phyloP scores from a whole-genome alignment of 2,797 vertebrate species.

The Serranus cabrilla region DNA sequence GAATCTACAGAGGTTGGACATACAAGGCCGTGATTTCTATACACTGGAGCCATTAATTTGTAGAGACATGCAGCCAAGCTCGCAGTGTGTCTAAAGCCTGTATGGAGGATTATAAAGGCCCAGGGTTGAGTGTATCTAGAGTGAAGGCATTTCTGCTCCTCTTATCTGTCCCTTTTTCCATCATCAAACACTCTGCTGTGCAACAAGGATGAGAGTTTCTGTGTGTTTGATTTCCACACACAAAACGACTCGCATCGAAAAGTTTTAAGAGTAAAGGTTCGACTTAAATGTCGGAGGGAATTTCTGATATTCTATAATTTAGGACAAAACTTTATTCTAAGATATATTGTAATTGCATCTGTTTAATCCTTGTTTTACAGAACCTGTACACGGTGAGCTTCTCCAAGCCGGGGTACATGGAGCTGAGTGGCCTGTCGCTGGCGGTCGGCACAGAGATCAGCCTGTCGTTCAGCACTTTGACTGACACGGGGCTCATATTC shows the following conservation, averaged over 20 bases:
- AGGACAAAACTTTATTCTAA: not conserved
- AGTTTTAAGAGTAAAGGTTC: conserved; percentile 23
- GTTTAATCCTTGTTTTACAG: conserved; percentile 76
- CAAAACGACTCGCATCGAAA: not conserved
- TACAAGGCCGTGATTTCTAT: conserved; percentile 14
- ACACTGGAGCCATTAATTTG: conserved; percentile 6
- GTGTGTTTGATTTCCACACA: conserved; percentile 4
- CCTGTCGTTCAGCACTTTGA: conserved; percentile 95
- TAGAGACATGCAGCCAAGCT: conserved; percentile 4
- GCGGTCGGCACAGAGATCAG: conserved; percentile 92
- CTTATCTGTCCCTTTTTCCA: conserved; percentile 5
- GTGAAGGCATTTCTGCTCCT: conserved; percentile 34
- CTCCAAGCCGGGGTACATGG: conserved; percentile 92
- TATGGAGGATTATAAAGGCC: conserved; percentile 28
- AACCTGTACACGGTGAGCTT: conserved; percentile 95
- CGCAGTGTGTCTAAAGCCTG: not conserved
- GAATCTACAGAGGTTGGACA: not conserved
- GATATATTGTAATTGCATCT: not conserved
- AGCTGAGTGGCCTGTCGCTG: conserved; percentile 88
- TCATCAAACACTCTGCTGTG: not conserved
- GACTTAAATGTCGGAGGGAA: not conserved
- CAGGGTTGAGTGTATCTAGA: conserved; percentile 12
- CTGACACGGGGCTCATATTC: conserved; percentile 93
- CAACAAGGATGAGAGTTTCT: conserved; percentile 4
- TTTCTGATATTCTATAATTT: not conserved